Base-by-base conservation (phyloP, 2,888 invertebrate species). In the Lepeophtheirus nordmannii region DNA sequence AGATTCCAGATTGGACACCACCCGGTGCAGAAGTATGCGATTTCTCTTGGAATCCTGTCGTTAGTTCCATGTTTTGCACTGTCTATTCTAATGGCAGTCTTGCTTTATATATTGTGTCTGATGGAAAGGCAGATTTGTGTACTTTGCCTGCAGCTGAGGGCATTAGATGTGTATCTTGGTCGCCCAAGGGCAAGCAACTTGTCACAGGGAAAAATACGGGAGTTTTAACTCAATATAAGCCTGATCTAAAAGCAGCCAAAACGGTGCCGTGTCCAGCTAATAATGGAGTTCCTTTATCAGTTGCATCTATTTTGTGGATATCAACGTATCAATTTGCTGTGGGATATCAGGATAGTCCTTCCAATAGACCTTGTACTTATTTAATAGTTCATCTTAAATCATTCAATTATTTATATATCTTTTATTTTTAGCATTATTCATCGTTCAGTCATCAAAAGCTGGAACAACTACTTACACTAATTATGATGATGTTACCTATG, bases 271-370 rank as follows among this genome's bases (percentile, higher is more conserved):
- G 38, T 7, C 61, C 61, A 12, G 8, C 23, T 20, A 30, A 11
- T 30, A 57, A 57, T 11, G 23, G 22, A 22, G 1, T 3, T 17
- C 12, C 5, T 23, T 20, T 17, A 22, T 22, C 17, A 14, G 22
- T 58, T 12, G 69, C 12, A 39, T 69, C 38, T 67, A 70, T 74
- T 40, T 81, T 86, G 70, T 90, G 90, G 90, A 80, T 89, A 65
- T 86, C 89, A 1, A 89, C 85, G 64, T 87, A 83, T 74, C 88
- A 89, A 72, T 92, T 92, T 78, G 83, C 87, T 67, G 89, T 83
- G 0, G 82, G 87, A 0, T 92, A 85, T 70, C 76, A 0, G 68
- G 69, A 69, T 63, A 64, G 56, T 8, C 68, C 67, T 11, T 70
- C 70, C 14, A 9, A 70, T 74, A 8, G 69, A 74, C 53, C 68